Evolutionary conservation across 2,113 vertebrate genomes (phyloP).

Genomic region (Gopherus flavomarginatus): DNA sequence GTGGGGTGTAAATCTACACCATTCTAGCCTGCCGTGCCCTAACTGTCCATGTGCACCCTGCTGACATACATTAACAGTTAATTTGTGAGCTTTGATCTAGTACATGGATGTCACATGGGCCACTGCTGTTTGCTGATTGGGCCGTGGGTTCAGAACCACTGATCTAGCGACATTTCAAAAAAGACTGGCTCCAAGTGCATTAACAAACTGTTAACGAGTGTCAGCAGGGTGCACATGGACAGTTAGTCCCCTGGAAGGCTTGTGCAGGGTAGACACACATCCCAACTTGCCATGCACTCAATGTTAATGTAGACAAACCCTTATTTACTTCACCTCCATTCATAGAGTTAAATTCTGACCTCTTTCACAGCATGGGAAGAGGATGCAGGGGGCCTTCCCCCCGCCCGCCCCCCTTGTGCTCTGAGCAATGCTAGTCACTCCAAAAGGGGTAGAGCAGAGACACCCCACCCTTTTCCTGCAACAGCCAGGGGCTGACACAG

Average conservation of each 20-base stretch:
- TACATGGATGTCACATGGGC: too few species aligned
- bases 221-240: neutral
- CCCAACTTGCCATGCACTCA: neutral
- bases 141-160: too few species aligned
- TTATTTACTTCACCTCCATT: neutral
- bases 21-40: too few species aligned
- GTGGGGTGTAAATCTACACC: neutral
- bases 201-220: neutral
- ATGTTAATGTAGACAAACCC: neutral
- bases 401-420: neutral
- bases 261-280: neutral
- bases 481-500: neutral
- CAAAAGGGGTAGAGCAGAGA: neutral
- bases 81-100: neutral
- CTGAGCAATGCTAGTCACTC: neutral
- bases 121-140: too few species aligned
- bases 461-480: neutral
- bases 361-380: neutral
- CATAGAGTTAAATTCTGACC: neutral
- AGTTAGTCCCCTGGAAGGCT: neutral
- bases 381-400: neutral
- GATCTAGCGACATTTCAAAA: neutral
- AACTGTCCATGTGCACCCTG: neutral
- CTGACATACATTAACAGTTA: neutral
- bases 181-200: neutral